These are phyloP conservation scores for Drosophila flavopinicola DNA, from an alignment of 2,888 invertebrate genomes.

Conservation along the genomic window DNA sequence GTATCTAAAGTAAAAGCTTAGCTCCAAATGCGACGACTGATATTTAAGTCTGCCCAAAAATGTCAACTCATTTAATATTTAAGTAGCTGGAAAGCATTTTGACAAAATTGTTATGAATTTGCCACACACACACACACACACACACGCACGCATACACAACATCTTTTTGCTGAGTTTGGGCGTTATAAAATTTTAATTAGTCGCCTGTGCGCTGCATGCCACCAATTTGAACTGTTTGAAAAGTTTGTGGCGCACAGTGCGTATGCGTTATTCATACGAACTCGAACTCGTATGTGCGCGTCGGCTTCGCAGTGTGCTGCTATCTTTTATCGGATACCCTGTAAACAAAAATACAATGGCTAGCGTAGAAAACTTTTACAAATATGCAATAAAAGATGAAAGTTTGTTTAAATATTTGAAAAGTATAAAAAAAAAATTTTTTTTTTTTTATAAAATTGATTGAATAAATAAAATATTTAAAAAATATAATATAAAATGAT, in stretches of 20 bases:
- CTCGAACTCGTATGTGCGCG: conserved; percentile 33
- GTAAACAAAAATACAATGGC: neutral
- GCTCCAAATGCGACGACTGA: conserved; percentile 24
- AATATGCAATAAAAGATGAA: no score
- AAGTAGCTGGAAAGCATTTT: conserved; percentile 69
- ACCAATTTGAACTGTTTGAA: conserved; percentile 77
- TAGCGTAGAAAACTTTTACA: no score
- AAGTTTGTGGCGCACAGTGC: conserved; percentile 72
- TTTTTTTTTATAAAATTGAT: no score
- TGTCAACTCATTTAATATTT: conserved; percentile 71
- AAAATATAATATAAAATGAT: no score
- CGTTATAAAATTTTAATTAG: conserved; percentile 75
- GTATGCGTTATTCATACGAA: conserved; percentile 74
- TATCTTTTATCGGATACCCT: conserved; percentile 35
- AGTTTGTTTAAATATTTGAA: no score
- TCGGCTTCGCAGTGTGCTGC: neutral
- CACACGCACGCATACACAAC: conserved; percentile 16
- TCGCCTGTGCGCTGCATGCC: conserved; percentile 70
- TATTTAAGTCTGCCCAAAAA: conserved; percentile 57
- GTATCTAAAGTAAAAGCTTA: conserved; percentile 2
- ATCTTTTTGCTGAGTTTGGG: conserved; percentile 53
- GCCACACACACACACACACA: conserved; percentile 34
- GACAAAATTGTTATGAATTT: conserved; percentile 78
- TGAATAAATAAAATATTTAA: no score
- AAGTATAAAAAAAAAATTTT: no score